Evolutionary conservation across 2,113 vertebrate species (phyloP).

Genomic region (Apodemus speciosus): DNA sequence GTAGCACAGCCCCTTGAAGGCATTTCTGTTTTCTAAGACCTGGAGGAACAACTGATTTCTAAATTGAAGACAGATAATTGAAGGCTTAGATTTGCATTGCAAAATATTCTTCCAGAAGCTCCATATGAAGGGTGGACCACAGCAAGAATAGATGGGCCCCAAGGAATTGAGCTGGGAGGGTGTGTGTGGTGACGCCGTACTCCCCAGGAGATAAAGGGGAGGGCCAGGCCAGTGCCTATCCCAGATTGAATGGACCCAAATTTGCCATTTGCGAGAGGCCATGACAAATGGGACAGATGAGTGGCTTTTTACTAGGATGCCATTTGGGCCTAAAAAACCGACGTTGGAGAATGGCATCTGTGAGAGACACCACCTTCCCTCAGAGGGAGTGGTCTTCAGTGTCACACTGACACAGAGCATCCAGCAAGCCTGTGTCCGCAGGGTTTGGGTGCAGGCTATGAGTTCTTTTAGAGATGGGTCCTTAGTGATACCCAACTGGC

Average conservation of each 20-base stretch:
- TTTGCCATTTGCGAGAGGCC: neutral
- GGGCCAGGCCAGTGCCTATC: neutral
- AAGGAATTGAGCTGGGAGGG: neutral
- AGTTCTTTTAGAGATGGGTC: neutral
- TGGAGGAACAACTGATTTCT: neutral
- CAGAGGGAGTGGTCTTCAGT: neutral
- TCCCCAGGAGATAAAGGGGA: neutral
- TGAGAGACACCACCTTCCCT: neutral
- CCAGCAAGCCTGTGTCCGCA: neutral
- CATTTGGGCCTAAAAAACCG: neutral
- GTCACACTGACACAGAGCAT: rapidly evolving
- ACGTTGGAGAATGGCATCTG: neutral
- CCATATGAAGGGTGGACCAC: neutral
- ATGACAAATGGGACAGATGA: neutral
- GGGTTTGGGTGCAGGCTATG: neutral
- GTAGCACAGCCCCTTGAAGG: neutral
- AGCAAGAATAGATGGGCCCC: neutral
- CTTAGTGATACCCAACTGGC: no score
- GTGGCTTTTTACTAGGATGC: neutral
- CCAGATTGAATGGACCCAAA: neutral
- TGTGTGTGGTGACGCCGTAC: neutral
- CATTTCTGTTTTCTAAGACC: neutral
- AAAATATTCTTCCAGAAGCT: neutral
- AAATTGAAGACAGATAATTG: neutral
- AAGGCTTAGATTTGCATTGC: neutral